A percentile compares a stretch with the other conserved stretches of the same genome.
Evolutionary conservation across 2,797 vertebrate species (phyloP).

Genomic region (Molossus alvarezi): DNA sequence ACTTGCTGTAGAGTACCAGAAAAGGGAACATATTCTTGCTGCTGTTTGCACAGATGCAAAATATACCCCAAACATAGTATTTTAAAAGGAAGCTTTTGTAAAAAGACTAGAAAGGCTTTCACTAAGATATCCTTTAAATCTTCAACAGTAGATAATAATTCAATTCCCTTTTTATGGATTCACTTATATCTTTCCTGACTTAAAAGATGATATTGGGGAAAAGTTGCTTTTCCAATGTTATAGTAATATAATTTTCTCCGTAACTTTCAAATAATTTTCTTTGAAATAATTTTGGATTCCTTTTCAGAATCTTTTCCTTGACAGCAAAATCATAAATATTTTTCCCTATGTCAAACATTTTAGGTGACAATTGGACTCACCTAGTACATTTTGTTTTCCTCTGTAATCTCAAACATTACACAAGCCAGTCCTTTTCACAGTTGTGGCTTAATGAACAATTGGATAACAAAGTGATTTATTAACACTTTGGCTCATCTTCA

Average conservation of each 20-base stretch:
- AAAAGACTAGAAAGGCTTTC: conserved; percentile 33
- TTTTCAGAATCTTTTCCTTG: conserved; percentile 74
- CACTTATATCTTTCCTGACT: conserved; percentile 35
- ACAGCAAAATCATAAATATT: conserved; percentile 71
- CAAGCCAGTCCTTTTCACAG: conserved; percentile 41
- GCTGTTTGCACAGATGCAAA: conserved; percentile 34
- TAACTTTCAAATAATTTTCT: conserved; percentile 64
- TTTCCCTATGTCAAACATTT: conserved; percentile 71
- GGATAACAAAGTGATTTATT: conserved; percentile 55
- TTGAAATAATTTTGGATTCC: conserved; percentile 73
- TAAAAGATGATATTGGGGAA: conserved; percentile 39
- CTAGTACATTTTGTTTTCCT: conserved; percentile 76
- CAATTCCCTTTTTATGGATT: conserved; percentile 3
- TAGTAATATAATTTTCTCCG: conserved; percentile 48
- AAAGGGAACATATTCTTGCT: background rate
- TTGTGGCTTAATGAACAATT: conserved; percentile 62
- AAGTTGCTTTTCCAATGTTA: conserved; percentile 58
- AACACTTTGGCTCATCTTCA: conserved; percentile 46
- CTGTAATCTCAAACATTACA: conserved; percentile 66
- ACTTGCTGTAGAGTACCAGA: background rate
- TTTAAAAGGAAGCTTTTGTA: conserved; percentile 57
- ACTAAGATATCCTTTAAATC: conserved; percentile 44
- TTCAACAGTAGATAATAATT: background rate
- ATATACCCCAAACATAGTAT: conserved; percentile 13
- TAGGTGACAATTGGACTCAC: conserved; percentile 53